Base-by-base conservation (phyloP, 2,888 invertebrate genomes). In the Chrysotoxum bicinctum region DNA sequence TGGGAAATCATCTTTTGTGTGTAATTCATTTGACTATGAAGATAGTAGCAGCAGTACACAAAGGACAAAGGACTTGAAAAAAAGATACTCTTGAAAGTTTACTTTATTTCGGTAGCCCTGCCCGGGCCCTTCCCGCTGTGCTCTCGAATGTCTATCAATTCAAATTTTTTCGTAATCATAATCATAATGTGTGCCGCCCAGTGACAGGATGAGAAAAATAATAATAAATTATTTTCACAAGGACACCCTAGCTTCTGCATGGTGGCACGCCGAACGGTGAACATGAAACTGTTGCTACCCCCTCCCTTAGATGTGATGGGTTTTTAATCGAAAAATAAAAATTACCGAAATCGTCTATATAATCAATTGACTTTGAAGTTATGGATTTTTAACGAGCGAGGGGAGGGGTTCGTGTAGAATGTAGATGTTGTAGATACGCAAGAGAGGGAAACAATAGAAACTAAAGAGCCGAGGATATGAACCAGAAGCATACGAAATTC, bases 251-350 rank as follows among this genome's bases (percentile, higher is more conserved):
- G 21, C 12, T 26, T 12, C 16, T 35, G 6, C 0, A 30, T 56
- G 30, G 56, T 3, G 30, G 23, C 14, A 2, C 1, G 7, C 12
- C 21, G 48, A 23, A 50, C 9, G 14, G 4, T 66, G 52, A 64
- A 77, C 14, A 19, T 54, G 40, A 7, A 72, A 82, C 72, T 68
- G 77, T 82, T 79, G 62, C 83, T 58, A 74, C 40, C 14, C 37
- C 54, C 64, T 14, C 9, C 23, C 10, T 19, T 12, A 12, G 10
- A n/a, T 26, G 68, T 68, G 78, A 85, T 85, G 85, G 81, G 85
- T 85, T 85, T 81, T 85, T 77, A 85, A 85, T 85, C 85, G 85
- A 85, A 81, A 85, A 81, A 85, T 81, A 77, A 85, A 81, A 85
- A 85, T 85, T 85, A 81, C 85, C 26, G 26, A 81, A 85, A 76